Evolutionary conservation across 2,888 invertebrate species (phyloP), one percentile per base, ranked within the genome.

Genomic region (Tuta absoluta): DNA sequence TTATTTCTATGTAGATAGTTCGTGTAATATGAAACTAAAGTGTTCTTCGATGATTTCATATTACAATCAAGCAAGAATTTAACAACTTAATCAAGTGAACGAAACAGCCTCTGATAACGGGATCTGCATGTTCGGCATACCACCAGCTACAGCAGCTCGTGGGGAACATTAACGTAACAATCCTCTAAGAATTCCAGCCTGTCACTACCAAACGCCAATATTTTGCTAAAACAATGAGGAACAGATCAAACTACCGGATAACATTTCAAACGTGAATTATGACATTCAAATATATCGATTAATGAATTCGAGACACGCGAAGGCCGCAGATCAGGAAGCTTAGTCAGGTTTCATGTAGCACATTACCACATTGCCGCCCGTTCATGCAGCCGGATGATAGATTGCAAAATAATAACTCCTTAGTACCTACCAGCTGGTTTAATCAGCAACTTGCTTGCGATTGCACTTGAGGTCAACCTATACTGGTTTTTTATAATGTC

Each of bases 31-130:
- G 8, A 33, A 33, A 33, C 33, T 33, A 33, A 10, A 10, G 1
- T 33, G 10, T 8, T 33, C 33, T 33, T 33, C 10, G 7, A 33
- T 33, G 10, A 33, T 33, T 33, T 33, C 41, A n/a, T 14, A 14
- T 7, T 45, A 45, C n/a, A n/a, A 45, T 11, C 17, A n/a, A n/a
- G 3, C 17, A n/a, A 7, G 45, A 4, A 41, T 41, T 53, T 2
- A 53, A 19, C 78, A 75, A 82, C 83, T 86, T 84, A 85, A 85
- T 81, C 33, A 56, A 24, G 28, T 3, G n/a, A 56, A 56, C 10
- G 17, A 53, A 56, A 56, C 56, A 56, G n/a, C 56, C 17, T 56
- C 17, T 33, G 12, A 17, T 33, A 56, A 56, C 56, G 33, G 56
- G 1, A 56, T 56, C 56, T 33, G 56, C 28, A 56, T 56, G 33